phyloP scores from a whole-genome alignment of 2,797 vertebrate genomes.

The Acridotheres tristis region DNA sequence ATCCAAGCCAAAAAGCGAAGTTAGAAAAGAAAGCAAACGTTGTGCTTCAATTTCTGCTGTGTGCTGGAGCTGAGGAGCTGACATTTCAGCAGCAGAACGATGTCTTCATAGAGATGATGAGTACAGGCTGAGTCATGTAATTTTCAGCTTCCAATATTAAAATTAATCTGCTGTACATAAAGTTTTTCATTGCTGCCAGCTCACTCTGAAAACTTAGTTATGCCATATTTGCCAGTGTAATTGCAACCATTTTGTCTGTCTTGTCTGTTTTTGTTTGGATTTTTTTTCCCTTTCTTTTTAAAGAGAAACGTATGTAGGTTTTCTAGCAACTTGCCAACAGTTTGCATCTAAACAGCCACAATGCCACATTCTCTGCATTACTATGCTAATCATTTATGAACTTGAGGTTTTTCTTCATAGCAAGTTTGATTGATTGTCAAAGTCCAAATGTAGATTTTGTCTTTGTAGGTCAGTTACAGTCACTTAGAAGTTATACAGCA shows the following conservation, averaged over 20 bases:
- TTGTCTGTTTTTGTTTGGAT: neutral
- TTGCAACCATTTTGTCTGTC: constrained; percentile 15
- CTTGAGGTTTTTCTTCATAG: neutral
- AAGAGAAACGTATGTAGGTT: neutral
- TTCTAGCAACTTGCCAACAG: constrained; percentile 3
- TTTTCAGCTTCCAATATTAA: constrained; percentile 48
- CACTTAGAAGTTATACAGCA: neutral
- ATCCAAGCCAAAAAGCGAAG: constrained; percentile 43
- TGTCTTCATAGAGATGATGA: constrained; percentile 54
- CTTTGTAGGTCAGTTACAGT: neutral
- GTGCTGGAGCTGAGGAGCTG: constrained; percentile 40
- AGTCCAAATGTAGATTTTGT: neutral
- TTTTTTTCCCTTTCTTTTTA: neutral
- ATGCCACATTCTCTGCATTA: neutral
- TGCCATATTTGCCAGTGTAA: constrained; percentile 13
- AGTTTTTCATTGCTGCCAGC: neutral
- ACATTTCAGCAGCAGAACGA: constrained; percentile 51
- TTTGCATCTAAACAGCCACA: neutral
- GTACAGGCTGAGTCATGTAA: constrained; percentile 49
- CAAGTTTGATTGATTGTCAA: neutral
- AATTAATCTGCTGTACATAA: constrained; percentile 32
- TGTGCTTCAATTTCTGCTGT: constrained; percentile 39
- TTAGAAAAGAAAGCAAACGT: constrained; percentile 46
- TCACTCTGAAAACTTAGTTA: constrained; percentile 35
- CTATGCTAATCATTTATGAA: neutral